A percentile compares a stretch with the other conserved stretches of the same genome.
phyloP scores from a whole-genome alignment of 2,113 vertebrate genomes.

The Craseonycteris thonglongyai region DNA sequence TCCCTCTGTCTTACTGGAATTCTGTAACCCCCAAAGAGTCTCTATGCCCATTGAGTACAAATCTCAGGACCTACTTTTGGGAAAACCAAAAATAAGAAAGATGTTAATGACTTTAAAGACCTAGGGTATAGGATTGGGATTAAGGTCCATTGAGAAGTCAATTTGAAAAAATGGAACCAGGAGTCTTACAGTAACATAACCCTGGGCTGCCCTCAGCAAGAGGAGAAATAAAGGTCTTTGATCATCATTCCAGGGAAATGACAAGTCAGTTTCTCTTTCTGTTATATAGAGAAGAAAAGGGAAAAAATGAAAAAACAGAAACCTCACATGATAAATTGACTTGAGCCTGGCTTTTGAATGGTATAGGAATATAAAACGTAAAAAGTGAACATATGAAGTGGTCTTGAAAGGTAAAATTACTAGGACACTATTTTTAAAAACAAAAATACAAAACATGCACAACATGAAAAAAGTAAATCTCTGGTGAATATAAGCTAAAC shows the following conservation, averaged over 20 bases:
- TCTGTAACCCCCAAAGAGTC: background rate
- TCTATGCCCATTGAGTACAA: background rate
- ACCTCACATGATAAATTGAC: background rate
- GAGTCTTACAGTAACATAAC: background rate
- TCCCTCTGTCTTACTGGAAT: background rate
- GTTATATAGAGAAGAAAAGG: background rate
- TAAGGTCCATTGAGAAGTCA: background rate
- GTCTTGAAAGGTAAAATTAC: background rate
- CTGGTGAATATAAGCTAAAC: background rate
- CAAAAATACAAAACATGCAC: background rate
- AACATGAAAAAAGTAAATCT: background rate
- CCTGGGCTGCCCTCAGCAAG: background rate
- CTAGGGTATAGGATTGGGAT: background rate
- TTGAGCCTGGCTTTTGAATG: background rate
- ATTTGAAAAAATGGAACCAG: conserved; percentile 2
- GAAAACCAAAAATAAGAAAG: background rate
- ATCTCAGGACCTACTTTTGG: background rate
- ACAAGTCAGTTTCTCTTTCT: background rate
- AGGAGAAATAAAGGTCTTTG: background rate
- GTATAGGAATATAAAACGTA: background rate
- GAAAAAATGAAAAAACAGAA: background rate
- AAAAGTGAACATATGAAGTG: background rate
- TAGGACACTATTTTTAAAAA: background rate
- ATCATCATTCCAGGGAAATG: background rate
- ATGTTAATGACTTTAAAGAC: background rate